Percentiles rank a stretch among this genome's conserved stretches.
phyloP scores from a whole-genome alignment of 2,113 vertebrate species.

The Sorex araneus region DNA sequence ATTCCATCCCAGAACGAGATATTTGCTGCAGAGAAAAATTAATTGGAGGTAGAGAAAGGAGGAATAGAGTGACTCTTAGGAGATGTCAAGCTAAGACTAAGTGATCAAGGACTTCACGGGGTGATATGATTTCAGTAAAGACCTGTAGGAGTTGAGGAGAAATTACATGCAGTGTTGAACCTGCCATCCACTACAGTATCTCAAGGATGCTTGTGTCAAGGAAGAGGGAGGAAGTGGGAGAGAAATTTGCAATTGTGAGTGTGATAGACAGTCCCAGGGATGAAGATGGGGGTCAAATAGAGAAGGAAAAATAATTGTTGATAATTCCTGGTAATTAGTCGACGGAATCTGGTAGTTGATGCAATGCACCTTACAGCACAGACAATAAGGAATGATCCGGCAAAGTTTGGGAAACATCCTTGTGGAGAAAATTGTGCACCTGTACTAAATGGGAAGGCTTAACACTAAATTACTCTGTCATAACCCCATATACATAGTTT shows the following conservation, averaged over 20 bases:
- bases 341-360: not conserved
- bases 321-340: not conserved
- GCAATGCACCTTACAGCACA: not conserved
- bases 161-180: not conserved
- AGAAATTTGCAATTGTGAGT: not conserved
- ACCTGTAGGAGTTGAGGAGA: no score
- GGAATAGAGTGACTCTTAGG: not conserved
- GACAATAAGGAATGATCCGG: not conserved
- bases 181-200: not conserved
- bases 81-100: not conserved
- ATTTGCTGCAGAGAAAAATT: not conserved
- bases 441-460: not conserved
- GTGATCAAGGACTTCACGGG: not conserved
- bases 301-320: not conserved
- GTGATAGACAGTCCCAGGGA: no score
- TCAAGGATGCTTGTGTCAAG: not conserved
- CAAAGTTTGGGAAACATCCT: not conserved
- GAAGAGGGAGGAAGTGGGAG: not conserved
- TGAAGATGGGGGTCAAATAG: fast-evolving
- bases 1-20: not conserved
- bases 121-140: no score
- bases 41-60: not conserved
- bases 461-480: not conserved
- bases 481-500: not conserved
- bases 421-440: not conserved